These are phyloP conservation scores for Rhinichthys klamathensis DNA, from an alignment of 2,113 vertebrate species.

Conservation along the genomic window DNA sequence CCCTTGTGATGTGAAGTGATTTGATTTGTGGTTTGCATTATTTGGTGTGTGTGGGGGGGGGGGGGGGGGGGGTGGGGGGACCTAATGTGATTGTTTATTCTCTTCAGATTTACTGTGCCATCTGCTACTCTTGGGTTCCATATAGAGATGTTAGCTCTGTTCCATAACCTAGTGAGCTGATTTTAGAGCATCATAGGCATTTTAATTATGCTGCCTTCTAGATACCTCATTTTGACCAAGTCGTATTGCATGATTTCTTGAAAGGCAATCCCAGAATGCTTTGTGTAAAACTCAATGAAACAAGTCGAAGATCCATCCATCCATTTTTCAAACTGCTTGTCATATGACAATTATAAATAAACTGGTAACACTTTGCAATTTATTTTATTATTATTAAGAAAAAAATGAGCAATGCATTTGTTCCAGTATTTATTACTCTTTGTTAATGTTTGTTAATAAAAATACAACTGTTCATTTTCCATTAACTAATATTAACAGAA, in stretches of 20 bases:
- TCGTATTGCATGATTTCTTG: background rate
- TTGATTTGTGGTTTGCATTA: conserved; percentile 50
- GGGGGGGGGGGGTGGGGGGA: background rate
- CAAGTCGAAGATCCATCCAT: background rate
- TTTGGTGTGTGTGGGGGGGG: background rate
- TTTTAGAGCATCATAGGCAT: background rate
- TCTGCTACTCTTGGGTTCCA: conserved; percentile 46
- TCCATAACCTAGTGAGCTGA: background rate
- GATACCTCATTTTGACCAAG: background rate
- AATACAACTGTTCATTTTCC: no score
- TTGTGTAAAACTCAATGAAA: background rate
- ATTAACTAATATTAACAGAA: no score
- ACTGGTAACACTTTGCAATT: no score
- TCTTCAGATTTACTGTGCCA: conserved; percentile 48
- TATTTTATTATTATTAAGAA: no score
- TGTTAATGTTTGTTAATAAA: no score
- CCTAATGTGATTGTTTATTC: conserved; percentile 41
- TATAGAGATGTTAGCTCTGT: conserved; percentile 15
- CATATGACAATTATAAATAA: background rate
- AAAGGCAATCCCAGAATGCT: background rate
- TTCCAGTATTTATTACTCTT: no score
- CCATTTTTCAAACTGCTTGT: background rate
- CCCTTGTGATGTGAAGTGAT: conserved; percentile 49
- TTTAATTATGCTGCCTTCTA: background rate
- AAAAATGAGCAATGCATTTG: no score